A percentile compares a stretch with the other conserved stretches of the same genome.
These are phyloP conservation scores for Miichthys miiuy DNA, from an alignment of 2,797 vertebrate species.

Conservation along the genomic window DNA sequence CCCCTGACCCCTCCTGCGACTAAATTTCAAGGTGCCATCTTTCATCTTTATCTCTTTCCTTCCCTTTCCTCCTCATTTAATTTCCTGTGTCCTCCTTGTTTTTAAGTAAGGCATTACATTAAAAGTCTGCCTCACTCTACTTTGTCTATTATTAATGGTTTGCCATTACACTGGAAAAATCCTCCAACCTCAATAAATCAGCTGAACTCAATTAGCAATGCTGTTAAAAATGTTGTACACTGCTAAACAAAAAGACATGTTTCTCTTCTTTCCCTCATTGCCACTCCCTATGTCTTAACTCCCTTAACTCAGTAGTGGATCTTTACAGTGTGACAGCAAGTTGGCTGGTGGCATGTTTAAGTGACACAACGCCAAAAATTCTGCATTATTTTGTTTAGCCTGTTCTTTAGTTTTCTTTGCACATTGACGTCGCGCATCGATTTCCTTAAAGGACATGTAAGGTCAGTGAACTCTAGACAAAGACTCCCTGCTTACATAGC, in stretches of 20 bases:
- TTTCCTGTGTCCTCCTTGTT: slow-evolving; percentile 43
- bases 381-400: slow-evolving; percentile 35
- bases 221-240: slow-evolving; percentile 35
- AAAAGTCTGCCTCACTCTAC: slow-evolving; percentile 30
- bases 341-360: slow-evolving; percentile 33
- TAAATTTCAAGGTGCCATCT: slow-evolving; percentile 47
- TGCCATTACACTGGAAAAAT: slow-evolving; percentile 40
- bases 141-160: slow-evolving; percentile 53
- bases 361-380: slow-evolving; percentile 27
- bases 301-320: slow-evolving; percentile 25
- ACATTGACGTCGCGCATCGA: slow-evolving; percentile 38
- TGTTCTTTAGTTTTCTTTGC: slow-evolving; percentile 28
- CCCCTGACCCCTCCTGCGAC: slow-evolving; percentile 8
- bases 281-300: slow-evolving; percentile 28
- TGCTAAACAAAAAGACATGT: slow-evolving; percentile 28
- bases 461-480: slow-evolving; percentile 37
- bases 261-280: slow-evolving; percentile 18
- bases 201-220: slow-evolving; percentile 46
- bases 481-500: slow-evolving; percentile 39
- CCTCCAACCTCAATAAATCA: slow-evolving; percentile 46
- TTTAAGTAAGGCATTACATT: slow-evolving; percentile 49
- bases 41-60: slow-evolving; percentile 54
- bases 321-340: neutral
- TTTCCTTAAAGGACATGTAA: slow-evolving; percentile 48
- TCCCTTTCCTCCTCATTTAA: slow-evolving; percentile 32